Evolutionary conservation across 1,140 invertebrate genomes (phyloP).

Genomic region (Pseudoatta argentina): DNA sequence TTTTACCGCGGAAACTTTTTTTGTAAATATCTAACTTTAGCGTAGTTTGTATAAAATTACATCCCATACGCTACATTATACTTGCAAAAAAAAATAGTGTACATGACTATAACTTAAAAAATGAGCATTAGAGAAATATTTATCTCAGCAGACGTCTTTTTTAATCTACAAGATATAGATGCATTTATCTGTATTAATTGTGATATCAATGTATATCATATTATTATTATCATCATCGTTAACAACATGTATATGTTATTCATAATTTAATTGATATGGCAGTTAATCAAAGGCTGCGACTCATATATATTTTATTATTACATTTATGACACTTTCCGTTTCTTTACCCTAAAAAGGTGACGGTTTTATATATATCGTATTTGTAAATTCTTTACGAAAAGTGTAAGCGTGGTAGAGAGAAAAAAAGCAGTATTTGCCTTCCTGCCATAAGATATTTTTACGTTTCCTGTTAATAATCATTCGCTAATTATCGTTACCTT

Average conservation of each 20-base stretch:
- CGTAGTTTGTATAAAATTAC: slow-evolving; percentile 27
- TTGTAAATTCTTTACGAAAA: slow-evolving; percentile 3
- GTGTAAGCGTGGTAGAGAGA: not conserved
- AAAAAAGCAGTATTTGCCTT: not conserved
- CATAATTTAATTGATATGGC: slow-evolving; percentile 24
- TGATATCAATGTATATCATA: slow-evolving; percentile 35
- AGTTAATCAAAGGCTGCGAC: slow-evolving; percentile 43
- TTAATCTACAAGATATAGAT: not conserved
- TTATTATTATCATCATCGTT: slow-evolving; percentile 31
- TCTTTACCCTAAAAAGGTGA: slow-evolving; percentile 8
- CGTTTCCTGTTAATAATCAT: slow-evolving; percentile 25
- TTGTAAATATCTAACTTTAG: slow-evolving; percentile 38
- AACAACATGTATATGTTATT: slow-evolving; percentile 2
- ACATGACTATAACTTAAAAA: not conserved
- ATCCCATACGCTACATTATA: not conserved
- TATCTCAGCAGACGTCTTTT: not conserved
- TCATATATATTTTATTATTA: slow-evolving; percentile 35
- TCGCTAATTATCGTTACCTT: slow-evolving; percentile 13
- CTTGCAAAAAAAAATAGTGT: slow-evolving; percentile 17
- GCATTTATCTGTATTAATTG: slow-evolving; percentile 54
- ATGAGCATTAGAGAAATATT: not conserved
- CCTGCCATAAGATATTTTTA: not conserved
- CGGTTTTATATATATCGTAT: slow-evolving; percentile 19
- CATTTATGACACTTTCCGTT: slow-evolving; percentile 31
- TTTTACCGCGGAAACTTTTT: slow-evolving; percentile 4